Percentiles rank a stretch among this genome's conserved stretches.
Evolutionary conservation across 1,140 invertebrate genomes (phyloP).

Genomic region (Cotesia vestalis): DNA sequence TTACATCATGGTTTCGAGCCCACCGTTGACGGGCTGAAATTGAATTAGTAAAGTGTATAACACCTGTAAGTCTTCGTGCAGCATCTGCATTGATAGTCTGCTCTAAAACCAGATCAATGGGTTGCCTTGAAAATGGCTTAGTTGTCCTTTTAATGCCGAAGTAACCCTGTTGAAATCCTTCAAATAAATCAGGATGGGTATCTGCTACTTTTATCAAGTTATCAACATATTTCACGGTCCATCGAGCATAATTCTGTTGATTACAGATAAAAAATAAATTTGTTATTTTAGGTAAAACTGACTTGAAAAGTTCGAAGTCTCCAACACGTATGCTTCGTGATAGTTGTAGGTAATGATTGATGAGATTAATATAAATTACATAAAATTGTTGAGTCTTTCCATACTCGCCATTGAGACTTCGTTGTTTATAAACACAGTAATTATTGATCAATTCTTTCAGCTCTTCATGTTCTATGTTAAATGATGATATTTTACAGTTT

Average conservation of each 20-base stretch:
- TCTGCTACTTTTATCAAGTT: constrained; percentile 43
- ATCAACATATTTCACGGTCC: constrained; percentile 34
- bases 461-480: constrained; percentile 33
- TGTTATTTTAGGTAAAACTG: constrained; percentile 45
- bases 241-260: constrained; percentile 44
- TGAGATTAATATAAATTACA: constrained; percentile 38
- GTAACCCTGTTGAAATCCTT: constrained; percentile 41
- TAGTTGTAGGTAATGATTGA: constrained; percentile 41
- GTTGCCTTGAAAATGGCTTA: neutral
- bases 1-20: constrained; percentile 47
- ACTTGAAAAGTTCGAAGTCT: constrained; percentile 42
- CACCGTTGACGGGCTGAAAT: constrained; percentile 50
- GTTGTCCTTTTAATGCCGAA: constrained; percentile 32
- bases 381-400: constrained; percentile 45
- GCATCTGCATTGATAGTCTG: constrained; percentile 41
- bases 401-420: constrained; percentile 31
- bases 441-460: constrained; percentile 29
- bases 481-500: neutral
- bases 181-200: constrained; percentile 44
- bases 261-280: constrained; percentile 53
- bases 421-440: neutral
- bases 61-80: constrained; percentile 45
- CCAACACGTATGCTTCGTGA: constrained; percentile 42
- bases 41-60: constrained; percentile 43
- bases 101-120: neutral